A percentile compares a stretch with the other conserved stretches of the same genome.
These are phyloP conservation scores for Tupaia chinensis DNA, from an alignment of 2,113 vertebrate species.

Conservation along the genomic window DNA sequence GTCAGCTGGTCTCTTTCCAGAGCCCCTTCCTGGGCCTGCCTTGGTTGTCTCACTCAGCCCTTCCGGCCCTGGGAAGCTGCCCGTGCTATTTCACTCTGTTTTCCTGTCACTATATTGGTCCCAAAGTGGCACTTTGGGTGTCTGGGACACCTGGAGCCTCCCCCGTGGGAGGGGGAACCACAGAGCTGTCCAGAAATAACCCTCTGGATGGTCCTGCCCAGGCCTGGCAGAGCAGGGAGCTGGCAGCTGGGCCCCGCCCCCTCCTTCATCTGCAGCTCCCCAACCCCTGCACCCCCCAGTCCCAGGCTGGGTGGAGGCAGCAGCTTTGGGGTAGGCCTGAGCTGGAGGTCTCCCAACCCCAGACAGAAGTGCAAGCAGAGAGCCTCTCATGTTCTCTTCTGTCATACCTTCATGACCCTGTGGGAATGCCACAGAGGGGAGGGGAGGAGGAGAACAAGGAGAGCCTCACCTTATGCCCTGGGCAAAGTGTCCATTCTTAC, in stretches of 20 bases:
- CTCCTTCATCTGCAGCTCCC: neutral
- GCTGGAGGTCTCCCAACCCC: neutral
- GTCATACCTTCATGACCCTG: neutral
- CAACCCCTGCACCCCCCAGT: neutral
- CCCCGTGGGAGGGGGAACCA: neutral
- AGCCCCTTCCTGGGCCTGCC: neutral
- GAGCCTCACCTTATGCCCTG: neutral
- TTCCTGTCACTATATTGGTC: slow-evolving; percentile 47
- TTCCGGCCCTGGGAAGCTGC: neutral
- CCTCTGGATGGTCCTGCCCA: neutral
- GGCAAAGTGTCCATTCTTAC: neutral
- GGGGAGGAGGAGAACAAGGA: neutral
- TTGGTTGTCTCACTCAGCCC: neutral
- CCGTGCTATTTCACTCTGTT: slow-evolving; percentile 39
- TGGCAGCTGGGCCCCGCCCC: neutral
- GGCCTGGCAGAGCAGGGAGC: neutral
- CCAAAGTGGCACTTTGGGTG: slow-evolving; percentile 57
- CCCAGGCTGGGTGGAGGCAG: neutral
- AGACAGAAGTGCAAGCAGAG: neutral
- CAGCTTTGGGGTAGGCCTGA: neutral
- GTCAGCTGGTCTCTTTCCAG: neutral
- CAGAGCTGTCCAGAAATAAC: slow-evolving; percentile 54
- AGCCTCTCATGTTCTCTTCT: neutral
- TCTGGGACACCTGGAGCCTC: slow-evolving; percentile 59
- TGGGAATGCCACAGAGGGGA: neutral